Evolutionary conservation across 2,113 vertebrate species (phyloP).

Genomic region (Zapus hudsonius): DNA sequence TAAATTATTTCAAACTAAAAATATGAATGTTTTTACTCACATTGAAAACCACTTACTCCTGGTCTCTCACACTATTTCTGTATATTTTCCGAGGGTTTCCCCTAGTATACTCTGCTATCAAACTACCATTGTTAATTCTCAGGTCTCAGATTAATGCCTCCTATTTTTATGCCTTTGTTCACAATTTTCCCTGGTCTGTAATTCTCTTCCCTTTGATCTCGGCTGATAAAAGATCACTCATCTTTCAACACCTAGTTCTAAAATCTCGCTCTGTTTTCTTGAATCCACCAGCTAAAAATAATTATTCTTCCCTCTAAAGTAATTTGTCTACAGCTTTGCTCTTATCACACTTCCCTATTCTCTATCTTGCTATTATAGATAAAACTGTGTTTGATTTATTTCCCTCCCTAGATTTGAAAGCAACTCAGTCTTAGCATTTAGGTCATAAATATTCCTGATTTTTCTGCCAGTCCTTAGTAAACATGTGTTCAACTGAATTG

Average conservation of each 20-base stretch:
- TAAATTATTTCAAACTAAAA: not conserved
- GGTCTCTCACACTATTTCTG: not conserved
- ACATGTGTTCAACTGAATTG: not conserved
- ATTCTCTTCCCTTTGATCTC: not conserved
- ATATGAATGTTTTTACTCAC: not conserved
- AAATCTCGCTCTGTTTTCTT: not conserved
- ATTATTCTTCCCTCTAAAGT: not conserved
- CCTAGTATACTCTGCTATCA: not conserved
- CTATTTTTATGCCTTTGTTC: not conserved
- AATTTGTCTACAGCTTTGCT: conserved; percentile 15
- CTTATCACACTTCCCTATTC: not conserved
- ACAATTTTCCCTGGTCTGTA: not conserved
- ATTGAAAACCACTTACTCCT: not conserved
- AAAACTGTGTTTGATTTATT: conserved; percentile 40
- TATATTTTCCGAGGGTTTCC: not conserved
- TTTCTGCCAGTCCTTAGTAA: conserved; percentile 16
- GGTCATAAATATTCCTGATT: conserved; percentile 20
- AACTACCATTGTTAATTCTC: not conserved
- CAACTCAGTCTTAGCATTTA: not conserved
- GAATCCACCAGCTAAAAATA: not conserved
- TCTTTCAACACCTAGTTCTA: not conserved
- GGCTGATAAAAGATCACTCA: not conserved
- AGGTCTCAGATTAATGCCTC: not conserved
- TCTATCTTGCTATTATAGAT: not conserved
- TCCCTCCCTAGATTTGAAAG: not conserved